Conservation (phyloP, 2,888 invertebrate genomes). For the Octonoba sinensis region DNA sequence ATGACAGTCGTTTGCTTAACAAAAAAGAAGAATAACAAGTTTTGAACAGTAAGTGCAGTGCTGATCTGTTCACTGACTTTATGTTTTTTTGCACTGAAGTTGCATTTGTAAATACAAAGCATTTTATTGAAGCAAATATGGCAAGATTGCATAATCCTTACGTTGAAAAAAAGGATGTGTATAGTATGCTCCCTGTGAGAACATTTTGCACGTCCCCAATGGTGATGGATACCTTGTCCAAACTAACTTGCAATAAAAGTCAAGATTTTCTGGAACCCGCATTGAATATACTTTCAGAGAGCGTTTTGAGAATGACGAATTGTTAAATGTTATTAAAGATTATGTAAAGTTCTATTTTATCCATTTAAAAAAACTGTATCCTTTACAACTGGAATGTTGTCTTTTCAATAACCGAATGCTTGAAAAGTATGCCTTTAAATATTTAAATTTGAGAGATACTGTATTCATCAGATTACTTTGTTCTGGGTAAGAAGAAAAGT, state of each 20-base stretch:
- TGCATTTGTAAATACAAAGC: too few species aligned
- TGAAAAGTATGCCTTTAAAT: neutral
- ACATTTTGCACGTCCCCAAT: too few species aligned
- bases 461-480: neutral
- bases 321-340: neutral
- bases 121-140: too few species aligned
- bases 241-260: neutral
- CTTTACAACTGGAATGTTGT: neutral
- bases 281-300: neutral
- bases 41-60: too few species aligned
- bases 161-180: too few species aligned
- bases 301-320: neutral
- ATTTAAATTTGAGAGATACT: neutral
- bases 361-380: neutral
- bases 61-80: too few species aligned
- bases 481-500: neutral
- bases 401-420: too few species aligned
- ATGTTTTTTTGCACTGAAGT: too few species aligned
- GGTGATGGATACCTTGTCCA: neutral
- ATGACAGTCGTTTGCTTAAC: too few species aligned
- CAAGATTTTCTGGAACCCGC: neutral
- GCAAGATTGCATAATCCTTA: too few species aligned
- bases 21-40: too few species aligned
- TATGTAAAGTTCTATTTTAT: constrained; percentile 5
- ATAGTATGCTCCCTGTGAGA: too few species aligned